Conservation (phyloP, 2,113 vertebrate species). For the Peromyscus maniculatus region DNA sequence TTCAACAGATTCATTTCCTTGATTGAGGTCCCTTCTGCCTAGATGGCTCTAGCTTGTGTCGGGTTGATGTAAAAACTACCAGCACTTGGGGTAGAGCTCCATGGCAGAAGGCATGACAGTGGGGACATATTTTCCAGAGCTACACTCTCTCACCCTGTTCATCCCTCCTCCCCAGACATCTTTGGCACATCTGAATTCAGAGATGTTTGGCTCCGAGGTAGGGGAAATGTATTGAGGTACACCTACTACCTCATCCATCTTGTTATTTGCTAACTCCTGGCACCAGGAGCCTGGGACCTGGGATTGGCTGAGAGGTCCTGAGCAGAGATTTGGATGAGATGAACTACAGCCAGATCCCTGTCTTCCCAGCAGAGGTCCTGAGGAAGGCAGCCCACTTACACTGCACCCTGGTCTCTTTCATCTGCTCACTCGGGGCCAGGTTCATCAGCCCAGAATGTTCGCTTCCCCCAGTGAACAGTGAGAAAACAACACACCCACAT, state of each 20-base stretch:
- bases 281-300: neutral
- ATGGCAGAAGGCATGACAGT: neutral
- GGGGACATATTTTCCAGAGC: neutral
- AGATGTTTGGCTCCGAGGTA: too few relatives aligned
- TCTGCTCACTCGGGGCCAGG: neutral
- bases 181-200: neutral
- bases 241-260: accelerated
- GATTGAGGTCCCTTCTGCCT: neutral
- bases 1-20: neutral
- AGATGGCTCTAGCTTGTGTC: neutral
- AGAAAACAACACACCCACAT: neutral
- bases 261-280: accelerated
- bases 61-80: neutral
- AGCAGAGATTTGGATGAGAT: neutral
- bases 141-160: neutral
- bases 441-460: neutral
- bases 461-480: neutral
- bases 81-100: neutral
- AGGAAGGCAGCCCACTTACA: neutral
- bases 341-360: too few relatives aligned
- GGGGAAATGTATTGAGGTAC: accelerated
- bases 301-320: neutral
- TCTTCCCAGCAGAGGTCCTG: neutral
- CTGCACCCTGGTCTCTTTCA: too few relatives aligned
- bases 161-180: neutral